Conservation (phyloP, 2,888 invertebrate genomes). For the Julus scanicus region DNA sequence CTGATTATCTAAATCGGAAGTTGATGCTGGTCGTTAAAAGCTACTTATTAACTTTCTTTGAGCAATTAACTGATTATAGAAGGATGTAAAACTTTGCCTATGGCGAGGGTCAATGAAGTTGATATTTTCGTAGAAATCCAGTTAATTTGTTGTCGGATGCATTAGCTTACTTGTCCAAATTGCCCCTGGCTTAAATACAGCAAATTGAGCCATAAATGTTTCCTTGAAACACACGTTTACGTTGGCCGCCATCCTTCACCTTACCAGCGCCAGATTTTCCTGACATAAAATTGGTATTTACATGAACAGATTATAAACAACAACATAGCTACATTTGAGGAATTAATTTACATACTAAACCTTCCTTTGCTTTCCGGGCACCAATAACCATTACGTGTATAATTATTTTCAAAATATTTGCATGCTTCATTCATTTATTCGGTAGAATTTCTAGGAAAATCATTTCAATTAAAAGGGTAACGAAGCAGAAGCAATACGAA, state of each 20-base stretch:
- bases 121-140: neutral
- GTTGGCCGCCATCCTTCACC: neutral
- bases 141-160: neutral
- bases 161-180: neutral
- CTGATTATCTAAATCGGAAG: neutral
- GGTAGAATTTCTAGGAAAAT: neutral
- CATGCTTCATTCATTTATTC: neutral
- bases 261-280: neutral
- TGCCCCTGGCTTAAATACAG: neutral
- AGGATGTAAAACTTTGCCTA: neutral
- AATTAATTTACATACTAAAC: neutral
- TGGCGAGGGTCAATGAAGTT: neutral
- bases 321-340: neutral
- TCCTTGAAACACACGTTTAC: neutral
- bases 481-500: neutral
- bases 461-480: neutral
- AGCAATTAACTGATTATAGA: neutral
- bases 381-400: neutral
- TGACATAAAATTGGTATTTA: constrained; percentile 24
- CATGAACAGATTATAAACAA: neutral
- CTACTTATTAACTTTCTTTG: neutral
- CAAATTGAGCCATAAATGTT: constrained; percentile 4
- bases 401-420: constrained; percentile 13
- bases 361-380: neutral
- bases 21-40: neutral